Evolutionary conservation across 2,888 invertebrate species (phyloP).

Genomic region (Trilocha varians): DNA sequence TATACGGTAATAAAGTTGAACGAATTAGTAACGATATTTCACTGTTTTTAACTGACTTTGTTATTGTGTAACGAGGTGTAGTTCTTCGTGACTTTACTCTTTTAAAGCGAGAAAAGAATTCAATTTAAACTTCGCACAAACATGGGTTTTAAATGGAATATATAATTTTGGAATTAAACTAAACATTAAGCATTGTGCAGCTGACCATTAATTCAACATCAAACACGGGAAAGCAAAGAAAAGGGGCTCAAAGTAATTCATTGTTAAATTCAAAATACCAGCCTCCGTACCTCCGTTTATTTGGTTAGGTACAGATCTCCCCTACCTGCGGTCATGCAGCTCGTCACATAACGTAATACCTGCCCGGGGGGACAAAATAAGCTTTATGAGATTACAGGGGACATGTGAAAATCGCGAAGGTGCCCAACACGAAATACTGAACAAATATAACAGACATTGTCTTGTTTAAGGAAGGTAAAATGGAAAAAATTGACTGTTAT

Average conservation of each 20-base stretch:
- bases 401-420: constrained; percentile 18
- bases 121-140: too few species aligned
- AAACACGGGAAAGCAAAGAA: background rate
- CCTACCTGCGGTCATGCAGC: constrained; percentile 24
- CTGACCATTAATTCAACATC: background rate
- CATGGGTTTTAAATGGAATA: too few species aligned
- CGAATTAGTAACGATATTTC: background rate
- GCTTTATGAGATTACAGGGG: constrained; percentile 44
- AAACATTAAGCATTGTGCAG: too few species aligned
- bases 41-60: background rate
- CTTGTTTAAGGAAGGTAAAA: background rate
- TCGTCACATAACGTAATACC: constrained; percentile 25
- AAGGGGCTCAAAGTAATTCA: background rate
- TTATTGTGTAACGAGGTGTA: too few species aligned
- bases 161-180: too few species aligned
- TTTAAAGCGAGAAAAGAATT: too few species aligned
- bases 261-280: constrained; percentile 4
- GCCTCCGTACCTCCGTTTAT: constrained; percentile 3
- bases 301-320: constrained; percentile 10
- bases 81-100: too few species aligned
- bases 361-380: constrained; percentile 31
- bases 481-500: background rate
- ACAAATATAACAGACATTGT: background rate
- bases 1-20: background rate
- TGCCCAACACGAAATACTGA: constrained; percentile 4